phyloP scores from a whole-genome alignment of 2,888 invertebrate species.

The Crematogaster levior region DNA sequence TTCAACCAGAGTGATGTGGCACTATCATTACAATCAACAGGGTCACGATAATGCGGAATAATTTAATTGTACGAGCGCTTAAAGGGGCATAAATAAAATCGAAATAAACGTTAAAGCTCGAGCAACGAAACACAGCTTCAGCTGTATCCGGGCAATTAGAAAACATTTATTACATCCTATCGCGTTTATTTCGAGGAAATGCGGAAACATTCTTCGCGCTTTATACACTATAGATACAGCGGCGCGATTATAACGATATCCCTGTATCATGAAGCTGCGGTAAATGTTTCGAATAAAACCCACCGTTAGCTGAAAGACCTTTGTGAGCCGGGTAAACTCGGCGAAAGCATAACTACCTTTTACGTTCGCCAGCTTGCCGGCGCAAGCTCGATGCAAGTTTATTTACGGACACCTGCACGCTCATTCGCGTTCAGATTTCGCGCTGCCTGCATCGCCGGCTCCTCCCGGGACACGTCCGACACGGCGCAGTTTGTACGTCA shows the following conservation, averaged over 20 bases:
- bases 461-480: slow-evolving; percentile 43
- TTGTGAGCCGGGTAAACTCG: slow-evolving; percentile 67
- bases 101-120: background rate
- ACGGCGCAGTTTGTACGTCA: slow-evolving; percentile 60
- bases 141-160: slow-evolving; percentile 11
- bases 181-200: background rate
- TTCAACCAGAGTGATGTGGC: slow-evolving; percentile 15
- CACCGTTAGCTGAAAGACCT: slow-evolving; percentile 60
- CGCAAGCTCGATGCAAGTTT: slow-evolving; percentile 78
- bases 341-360: slow-evolving; percentile 76
- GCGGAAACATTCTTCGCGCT: slow-evolving; percentile 27
- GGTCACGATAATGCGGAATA: slow-evolving; percentile 28
- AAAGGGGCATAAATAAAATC: slow-evolving; percentile 3
- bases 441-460: slow-evolving; percentile 52
- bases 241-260: slow-evolving; percentile 68
- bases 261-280: slow-evolving; percentile 18
- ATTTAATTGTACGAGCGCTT: slow-evolving; percentile 14
- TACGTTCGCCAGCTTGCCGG: slow-evolving; percentile 75
- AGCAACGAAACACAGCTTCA: background rate
- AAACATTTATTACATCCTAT: slow-evolving; percentile 20
- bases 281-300: slow-evolving; percentile 68
- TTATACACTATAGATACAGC: background rate
- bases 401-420: slow-evolving; percentile 79
- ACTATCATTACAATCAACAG: slow-evolving; percentile 24
- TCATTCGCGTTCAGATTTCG: slow-evolving; percentile 72